Evolutionary conservation across 2,113 vertebrate species (phyloP).

Genomic region (Peucedramus taeniatus): DNA sequence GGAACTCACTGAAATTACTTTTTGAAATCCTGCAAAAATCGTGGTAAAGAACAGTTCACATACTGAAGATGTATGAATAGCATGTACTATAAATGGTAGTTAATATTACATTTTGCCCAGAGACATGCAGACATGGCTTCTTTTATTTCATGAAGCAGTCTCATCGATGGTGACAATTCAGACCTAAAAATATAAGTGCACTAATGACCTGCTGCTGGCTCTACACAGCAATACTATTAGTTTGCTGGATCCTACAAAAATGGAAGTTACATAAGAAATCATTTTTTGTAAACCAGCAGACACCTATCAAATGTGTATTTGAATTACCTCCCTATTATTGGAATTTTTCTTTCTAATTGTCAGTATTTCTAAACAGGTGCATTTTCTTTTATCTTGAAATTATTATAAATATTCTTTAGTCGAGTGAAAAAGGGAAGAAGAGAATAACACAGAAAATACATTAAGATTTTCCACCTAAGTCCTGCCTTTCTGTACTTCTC

Average conservation of each 20-base stretch:
- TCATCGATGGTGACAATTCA: constrained; percentile 9
- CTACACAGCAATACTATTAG: background rate
- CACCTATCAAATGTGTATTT: background rate
- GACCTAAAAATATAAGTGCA: constrained; percentile 16
- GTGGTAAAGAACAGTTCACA: background rate
- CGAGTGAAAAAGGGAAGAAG: background rate
- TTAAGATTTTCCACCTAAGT: background rate
- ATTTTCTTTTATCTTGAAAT: background rate
- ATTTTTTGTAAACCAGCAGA: background rate
- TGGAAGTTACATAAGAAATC: background rate
- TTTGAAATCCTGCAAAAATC: background rate
- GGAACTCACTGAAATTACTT: background rate
- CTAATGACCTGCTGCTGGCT: constrained; percentile 3
- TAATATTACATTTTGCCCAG: background rate
- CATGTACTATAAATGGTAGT: background rate
- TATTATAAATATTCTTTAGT: background rate
- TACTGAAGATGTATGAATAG: background rate
- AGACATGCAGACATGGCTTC: background rate
- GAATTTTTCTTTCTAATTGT: background rate
- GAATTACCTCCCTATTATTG: background rate
- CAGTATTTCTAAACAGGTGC: background rate
- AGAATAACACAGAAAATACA: background rate
- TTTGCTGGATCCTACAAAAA: background rate
- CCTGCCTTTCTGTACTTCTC: background rate
- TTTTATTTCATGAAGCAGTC: background rate